phyloP scores from a whole-genome alignment of 2,888 invertebrate genomes.

The Pristionchus fissidentatus region DNA sequence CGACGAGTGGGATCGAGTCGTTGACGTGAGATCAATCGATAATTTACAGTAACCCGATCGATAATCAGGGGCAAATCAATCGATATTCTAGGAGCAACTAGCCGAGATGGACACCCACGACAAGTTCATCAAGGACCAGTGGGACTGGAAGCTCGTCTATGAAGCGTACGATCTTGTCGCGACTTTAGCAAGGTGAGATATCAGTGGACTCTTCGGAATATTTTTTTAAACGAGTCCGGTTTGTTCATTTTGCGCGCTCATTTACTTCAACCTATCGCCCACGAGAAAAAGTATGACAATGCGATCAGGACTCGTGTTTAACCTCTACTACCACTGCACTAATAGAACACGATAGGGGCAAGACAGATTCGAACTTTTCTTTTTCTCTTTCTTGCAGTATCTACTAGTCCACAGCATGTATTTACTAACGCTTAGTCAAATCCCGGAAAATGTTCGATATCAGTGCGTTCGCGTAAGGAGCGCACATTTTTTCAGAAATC shows the following conservation, averaged over 20 bases:
- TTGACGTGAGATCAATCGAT: slow-evolving; percentile 56
- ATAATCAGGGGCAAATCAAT: neutral
- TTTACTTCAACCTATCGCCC: no score
- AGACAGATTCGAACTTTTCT: no score
- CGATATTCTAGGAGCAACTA: slow-evolving; percentile 60
- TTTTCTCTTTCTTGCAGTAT: no score
- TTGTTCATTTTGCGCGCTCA: neutral
- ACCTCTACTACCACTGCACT: neutral
- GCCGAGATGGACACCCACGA: slow-evolving; percentile 69
- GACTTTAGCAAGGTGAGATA: slow-evolving; percentile 54
- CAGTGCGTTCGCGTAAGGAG: no score
- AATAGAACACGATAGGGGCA: no score
- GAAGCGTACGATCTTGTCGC: slow-evolving; percentile 73
- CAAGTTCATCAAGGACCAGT: slow-evolving; percentile 65
- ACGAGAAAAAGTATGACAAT: no score
- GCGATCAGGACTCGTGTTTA: no score
- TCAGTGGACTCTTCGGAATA: neutral
- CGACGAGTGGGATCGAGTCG: slow-evolving; percentile 69
- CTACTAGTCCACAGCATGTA: no score
- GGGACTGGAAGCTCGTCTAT: slow-evolving; percentile 72
- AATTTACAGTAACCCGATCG: neutral
- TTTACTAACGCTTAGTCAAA: no score
- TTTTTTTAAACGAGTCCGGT: slow-evolving; percentile 48
- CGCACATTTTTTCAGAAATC: no score
- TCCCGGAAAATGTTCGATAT: no score